These are phyloP conservation scores for Aselliscus stoliczkanus DNA, from an alignment of 2,797 vertebrate genomes.

Conservation along the genomic window DNA sequence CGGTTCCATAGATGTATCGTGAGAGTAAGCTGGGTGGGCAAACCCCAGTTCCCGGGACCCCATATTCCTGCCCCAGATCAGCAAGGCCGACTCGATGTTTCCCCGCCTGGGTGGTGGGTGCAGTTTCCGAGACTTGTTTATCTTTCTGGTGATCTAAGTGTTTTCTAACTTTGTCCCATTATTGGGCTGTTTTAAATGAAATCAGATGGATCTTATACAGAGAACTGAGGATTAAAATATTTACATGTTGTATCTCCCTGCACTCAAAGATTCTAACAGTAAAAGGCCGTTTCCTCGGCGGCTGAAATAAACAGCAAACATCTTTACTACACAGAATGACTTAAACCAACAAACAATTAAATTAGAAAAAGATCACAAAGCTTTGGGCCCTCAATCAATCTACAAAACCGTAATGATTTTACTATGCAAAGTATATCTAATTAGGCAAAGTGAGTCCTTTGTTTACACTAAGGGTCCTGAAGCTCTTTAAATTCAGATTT, in stretches of 20 bases:
- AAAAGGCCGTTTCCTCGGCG: not conserved
- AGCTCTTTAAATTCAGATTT: not conserved
- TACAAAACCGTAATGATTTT: not conserved
- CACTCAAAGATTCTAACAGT: not conserved
- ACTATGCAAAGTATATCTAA: not conserved
- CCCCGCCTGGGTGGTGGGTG: rapidly evolving
- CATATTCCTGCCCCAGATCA: rapidly evolving
- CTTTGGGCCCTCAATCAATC: not conserved
- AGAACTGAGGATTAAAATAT: not conserved
- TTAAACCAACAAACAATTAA: not conserved
- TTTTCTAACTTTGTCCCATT: not conserved
- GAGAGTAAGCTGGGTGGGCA: rapidly evolving
- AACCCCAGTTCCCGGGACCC: rapidly evolving
- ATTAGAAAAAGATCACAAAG: not conserved
- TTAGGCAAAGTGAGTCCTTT: not conserved
- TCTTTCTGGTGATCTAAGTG: rapidly evolving
- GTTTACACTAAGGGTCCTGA: not conserved
- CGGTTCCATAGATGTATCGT: not conserved
- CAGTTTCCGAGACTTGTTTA: not conserved
- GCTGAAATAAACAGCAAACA: not conserved
- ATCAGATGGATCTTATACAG: not conserved
- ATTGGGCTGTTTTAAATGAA: not conserved
- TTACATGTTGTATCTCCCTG: not conserved
- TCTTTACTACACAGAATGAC: not conserved
- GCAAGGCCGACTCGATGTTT: rapidly evolving